Percentiles rank a stretch among this genome's conserved stretches.
Conservation (phyloP, 2,113 vertebrate genomes). For the Calypte anna region DNA sequence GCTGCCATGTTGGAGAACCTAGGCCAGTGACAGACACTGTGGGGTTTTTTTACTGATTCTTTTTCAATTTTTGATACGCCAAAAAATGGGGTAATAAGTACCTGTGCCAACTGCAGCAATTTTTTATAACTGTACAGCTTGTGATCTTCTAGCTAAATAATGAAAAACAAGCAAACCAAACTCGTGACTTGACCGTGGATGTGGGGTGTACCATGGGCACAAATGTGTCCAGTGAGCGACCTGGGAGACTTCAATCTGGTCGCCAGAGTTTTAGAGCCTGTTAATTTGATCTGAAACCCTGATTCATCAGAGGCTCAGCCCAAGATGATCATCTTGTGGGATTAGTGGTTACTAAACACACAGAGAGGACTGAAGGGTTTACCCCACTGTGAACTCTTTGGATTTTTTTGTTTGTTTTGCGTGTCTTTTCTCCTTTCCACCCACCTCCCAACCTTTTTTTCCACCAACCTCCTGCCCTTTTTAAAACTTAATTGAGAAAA, state of each 20-base stretch:
- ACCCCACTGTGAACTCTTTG: neutral
- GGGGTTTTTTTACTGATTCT: neutral
- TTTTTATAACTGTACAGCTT: neutral
- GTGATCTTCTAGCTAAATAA: neutral
- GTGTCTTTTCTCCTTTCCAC: neutral
- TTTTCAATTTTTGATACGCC: neutral
- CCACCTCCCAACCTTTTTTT: too few species aligned
- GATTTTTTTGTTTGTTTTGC: neutral
- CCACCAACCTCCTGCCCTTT: neutral
- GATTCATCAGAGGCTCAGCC: neutral
- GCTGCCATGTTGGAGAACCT: neutral
- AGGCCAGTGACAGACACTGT: neutral
- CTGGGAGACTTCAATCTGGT: neutral
- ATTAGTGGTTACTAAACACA: conserved; percentile 20
- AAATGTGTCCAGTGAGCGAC: accelerated
- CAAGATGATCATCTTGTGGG: neutral
- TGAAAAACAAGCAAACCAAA: neutral
- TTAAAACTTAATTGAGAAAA: neutral
- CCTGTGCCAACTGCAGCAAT: neutral
- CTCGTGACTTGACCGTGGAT: neutral
- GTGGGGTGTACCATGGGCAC: accelerated
- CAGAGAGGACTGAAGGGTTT: neutral
- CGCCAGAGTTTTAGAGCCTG: neutral
- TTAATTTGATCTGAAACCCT: conserved; percentile 15
- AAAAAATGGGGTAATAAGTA: neutral